Conservation (phyloP, 1,140 invertebrate species). For the Sycophaga agraensis region DNA sequence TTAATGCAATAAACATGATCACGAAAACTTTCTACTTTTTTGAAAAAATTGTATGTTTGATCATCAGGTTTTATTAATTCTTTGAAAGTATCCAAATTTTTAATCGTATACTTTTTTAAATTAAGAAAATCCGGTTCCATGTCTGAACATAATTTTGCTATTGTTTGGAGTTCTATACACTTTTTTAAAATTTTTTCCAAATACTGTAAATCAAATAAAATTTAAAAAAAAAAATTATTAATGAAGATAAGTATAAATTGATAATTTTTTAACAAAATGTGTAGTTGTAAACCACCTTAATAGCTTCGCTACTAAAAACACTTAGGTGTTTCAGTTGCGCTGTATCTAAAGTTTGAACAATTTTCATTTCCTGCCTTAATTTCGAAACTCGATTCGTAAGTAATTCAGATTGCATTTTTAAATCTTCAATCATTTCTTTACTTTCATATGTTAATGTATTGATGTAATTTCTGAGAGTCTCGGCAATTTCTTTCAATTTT, state of each 20-base stretch:
- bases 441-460: constrained; percentile 34
- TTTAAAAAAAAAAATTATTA: constrained; percentile 11
- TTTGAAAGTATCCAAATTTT: constrained; percentile 22
- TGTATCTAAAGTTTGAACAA: constrained; percentile 37
- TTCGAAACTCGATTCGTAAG: constrained; percentile 36
- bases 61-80: constrained; percentile 15
- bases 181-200: constrained; percentile 44
- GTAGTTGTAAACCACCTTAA: constrained; percentile 44
- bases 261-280: not conserved
- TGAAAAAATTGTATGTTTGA: constrained; percentile 34
- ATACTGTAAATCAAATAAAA: constrained; percentile 34
- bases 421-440: constrained; percentile 35
- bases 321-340: constrained; percentile 45
- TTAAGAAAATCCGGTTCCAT: constrained; percentile 37
- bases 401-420: constrained; percentile 34
- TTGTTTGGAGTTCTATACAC: constrained; percentile 32
- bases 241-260: not conserved
- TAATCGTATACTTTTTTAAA: constrained; percentile 38
- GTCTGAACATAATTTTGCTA: constrained; percentile 41
- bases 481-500: constrained; percentile 37
- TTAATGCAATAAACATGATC: constrained; percentile 46
- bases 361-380: constrained; percentile 39
- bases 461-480: constrained; percentile 39
- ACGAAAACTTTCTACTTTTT: constrained; percentile 51
- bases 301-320: constrained; percentile 39